These are phyloP conservation scores for Leptinotarsa undecemlineata DNA, from an alignment of 1,140 invertebrate species.

Conservation along the genomic window DNA sequence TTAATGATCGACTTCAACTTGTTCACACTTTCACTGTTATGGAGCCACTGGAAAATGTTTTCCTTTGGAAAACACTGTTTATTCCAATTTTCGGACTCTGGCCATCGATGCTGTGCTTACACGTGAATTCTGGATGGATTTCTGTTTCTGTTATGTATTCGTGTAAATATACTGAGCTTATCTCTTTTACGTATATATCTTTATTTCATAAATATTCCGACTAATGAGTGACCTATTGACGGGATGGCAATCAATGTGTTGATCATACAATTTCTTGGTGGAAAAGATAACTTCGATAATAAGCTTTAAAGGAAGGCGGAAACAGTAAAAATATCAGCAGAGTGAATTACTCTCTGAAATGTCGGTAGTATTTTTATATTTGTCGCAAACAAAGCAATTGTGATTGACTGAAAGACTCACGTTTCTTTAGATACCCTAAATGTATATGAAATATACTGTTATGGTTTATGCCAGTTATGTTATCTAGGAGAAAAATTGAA, in stretches of 20 bases:
- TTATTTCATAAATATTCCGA: not conserved
- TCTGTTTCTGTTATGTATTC: slow-evolving; percentile 8
- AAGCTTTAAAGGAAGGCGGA: too few species aligned
- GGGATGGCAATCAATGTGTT: not conserved
- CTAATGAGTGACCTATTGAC: not conserved
- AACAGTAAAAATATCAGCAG: too few species aligned
- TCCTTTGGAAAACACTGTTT: slow-evolving; percentile 9
- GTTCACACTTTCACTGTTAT: not conserved
- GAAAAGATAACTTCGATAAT: too few species aligned
- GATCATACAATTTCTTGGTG: too few species aligned
- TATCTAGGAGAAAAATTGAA: too few species aligned
- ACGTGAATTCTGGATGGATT: not conserved
- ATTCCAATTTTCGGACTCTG: slow-evolving; percentile 15
- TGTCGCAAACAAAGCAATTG: too few species aligned
- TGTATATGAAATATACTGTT: too few species aligned
- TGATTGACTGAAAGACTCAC: too few species aligned
- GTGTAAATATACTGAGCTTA: slow-evolving; percentile 9
- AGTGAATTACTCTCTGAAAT: too few species aligned
- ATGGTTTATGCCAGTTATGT: too few species aligned
- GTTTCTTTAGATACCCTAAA: too few species aligned
- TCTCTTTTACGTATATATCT: slow-evolving; percentile 19
- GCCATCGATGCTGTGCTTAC: slow-evolving; percentile 1
- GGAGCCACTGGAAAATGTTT: not conserved
- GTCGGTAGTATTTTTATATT: too few species aligned
- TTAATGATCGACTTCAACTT: not conserved